Percentiles rank a stretch among this genome's conserved stretches.
These are phyloP conservation scores for Drosophila setosimentum DNA, from an alignment of 2,888 invertebrate genomes.

Conservation along the genomic window DNA sequence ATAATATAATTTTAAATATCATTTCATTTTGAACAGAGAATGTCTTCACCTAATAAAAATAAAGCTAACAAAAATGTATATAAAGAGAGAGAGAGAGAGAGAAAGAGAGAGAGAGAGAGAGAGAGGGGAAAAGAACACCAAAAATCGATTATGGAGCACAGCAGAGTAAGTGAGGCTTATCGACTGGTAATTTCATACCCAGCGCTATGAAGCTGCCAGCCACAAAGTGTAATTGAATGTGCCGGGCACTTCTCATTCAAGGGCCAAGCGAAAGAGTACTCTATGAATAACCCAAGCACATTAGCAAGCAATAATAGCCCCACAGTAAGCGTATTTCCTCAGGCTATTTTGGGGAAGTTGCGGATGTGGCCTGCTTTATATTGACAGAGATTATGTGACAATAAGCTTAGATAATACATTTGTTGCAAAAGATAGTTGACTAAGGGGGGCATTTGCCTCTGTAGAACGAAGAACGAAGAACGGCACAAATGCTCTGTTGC, in stretches of 20 bases:
- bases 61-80: not conserved
- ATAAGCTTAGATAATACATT: constrained; percentile 73
- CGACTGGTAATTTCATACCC: not conserved
- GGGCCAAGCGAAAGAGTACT: constrained; percentile 5
- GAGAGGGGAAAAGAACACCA: not conserved
- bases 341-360: constrained; percentile 7
- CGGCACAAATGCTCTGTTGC: constrained; percentile 9
- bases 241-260: not conserved
- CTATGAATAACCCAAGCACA: constrained; percentile 6
- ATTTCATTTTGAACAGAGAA: not conserved
- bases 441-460: not conserved
- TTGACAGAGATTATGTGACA: constrained; percentile 75
- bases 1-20: not conserved
- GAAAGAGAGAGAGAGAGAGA: not conserved
- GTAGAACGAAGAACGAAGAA: too few relatives aligned
- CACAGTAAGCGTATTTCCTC: constrained; percentile 28
- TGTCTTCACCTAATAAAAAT: not conserved
- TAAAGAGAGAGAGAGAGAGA: not conserved
- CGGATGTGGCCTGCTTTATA: constrained; percentile 40
- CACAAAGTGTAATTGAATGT: constrained; percentile 1
- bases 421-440: not conserved
- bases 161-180: not conserved
- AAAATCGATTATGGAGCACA: not conserved
- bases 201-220: not conserved
- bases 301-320: constrained; percentile 26